Evolutionary conservation across 2,888 invertebrate genomes (phyloP).

Genomic region (Drosophila infuscata): DNA sequence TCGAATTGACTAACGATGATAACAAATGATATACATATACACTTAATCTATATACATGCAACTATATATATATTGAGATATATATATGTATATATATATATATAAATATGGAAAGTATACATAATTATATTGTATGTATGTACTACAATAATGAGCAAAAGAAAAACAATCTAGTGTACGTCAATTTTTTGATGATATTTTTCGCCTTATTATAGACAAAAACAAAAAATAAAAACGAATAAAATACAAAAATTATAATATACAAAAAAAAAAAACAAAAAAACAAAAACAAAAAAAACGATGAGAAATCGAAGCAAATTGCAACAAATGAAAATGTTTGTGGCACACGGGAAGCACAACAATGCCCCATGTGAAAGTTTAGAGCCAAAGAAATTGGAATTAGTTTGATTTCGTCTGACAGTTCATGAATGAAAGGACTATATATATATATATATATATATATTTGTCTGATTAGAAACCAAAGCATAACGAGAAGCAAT

Average conservation of each 20-base stretch:
- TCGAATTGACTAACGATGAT: slow-evolving; percentile 53
- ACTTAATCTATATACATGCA: slow-evolving; percentile 41
- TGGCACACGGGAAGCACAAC: not conserved
- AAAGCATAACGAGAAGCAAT: slow-evolving; percentile 66
- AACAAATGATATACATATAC: slow-evolving; percentile 66
- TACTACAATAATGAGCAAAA: slow-evolving; percentile 71
- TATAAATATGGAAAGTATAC: slow-evolving; percentile 28
- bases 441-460: not conserved
- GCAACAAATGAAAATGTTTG: not conserved
- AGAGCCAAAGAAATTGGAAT: slow-evolving; percentile 1
- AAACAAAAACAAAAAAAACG: slow-evolving; percentile 38
- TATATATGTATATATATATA: slow-evolving; percentile 27
- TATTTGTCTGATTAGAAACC: slow-evolving; percentile 1
- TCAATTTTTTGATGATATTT: slow-evolving; percentile 84
- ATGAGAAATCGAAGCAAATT: slow-evolving; percentile 15
- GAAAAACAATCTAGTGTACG: slow-evolving; percentile 83
- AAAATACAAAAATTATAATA: slow-evolving; percentile 24
- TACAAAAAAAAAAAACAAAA: slow-evolving; percentile 54
- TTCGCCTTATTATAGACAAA: slow-evolving; percentile 82
- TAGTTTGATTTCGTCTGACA: not conserved
- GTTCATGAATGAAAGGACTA: not conserved
- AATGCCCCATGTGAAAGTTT: not conserved
- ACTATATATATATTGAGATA: slow-evolving; percentile 20
- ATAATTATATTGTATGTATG: slow-evolving; percentile 44
- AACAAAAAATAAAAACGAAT: slow-evolving; percentile 29